These are phyloP conservation scores for Diceros bicornis DNA, from an alignment of 2,797 vertebrate genomes.

Conservation along the genomic window DNA sequence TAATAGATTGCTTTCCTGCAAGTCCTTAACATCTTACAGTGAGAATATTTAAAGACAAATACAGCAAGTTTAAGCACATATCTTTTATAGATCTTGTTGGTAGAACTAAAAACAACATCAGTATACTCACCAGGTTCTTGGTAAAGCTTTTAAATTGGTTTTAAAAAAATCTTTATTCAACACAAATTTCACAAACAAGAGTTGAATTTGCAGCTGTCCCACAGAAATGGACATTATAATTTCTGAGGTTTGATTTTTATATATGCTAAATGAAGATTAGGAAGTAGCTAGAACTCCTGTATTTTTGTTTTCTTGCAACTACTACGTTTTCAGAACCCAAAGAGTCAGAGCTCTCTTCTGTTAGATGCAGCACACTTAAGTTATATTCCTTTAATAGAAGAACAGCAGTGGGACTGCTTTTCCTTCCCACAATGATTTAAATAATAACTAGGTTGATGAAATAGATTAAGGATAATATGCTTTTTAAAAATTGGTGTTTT, in stretches of 20 bases:
- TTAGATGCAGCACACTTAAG: neutral
- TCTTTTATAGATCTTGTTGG: neutral
- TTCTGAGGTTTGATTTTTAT: neutral
- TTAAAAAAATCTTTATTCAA: neutral
- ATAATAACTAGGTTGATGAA: conserved; percentile 6
- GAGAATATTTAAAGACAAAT: neutral
- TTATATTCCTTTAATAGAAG: neutral
- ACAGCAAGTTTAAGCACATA: neutral
- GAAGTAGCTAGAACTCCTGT: neutral
- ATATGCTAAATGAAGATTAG: neutral
- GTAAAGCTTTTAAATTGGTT: neutral
- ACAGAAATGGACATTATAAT: neutral
- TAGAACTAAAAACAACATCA: neutral
- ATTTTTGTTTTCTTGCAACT: neutral
- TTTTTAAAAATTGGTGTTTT: neutral
- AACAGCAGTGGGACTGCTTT: neutral
- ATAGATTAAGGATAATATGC: conserved; percentile 43
- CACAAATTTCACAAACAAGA: neutral
- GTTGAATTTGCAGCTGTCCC: neutral
- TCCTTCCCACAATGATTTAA: conserved; percentile 36
- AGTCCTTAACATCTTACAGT: neutral
- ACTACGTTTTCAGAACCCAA: neutral
- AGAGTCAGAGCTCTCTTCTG: neutral
- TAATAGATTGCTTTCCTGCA: neutral
- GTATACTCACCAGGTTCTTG: neutral